These are phyloP conservation scores for Caenorhabditis sp. DNA, from an alignment of 2,888 invertebrate species.

Conservation along the genomic window DNA sequence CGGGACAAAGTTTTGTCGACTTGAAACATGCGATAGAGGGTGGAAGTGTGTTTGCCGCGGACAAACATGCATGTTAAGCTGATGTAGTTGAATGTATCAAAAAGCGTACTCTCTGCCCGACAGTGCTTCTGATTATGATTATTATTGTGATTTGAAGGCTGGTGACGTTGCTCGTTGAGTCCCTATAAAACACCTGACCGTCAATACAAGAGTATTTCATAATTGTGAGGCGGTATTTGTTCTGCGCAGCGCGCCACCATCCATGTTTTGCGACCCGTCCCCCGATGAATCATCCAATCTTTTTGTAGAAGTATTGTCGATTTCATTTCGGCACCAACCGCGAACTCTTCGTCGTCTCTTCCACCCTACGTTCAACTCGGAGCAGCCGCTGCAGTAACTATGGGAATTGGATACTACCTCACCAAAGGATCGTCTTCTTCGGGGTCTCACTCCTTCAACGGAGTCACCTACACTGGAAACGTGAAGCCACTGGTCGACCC, in stretches of 20 bases:
- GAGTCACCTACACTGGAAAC: slow-evolving; percentile 66
- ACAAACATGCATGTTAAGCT: slow-evolving; percentile 11
- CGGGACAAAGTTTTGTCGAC: slow-evolving; percentile 7
- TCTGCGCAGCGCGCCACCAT: slow-evolving; percentile 19
- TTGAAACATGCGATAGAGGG: slow-evolving; percentile 20
- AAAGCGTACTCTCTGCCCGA: neutral
- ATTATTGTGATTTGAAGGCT: neutral
- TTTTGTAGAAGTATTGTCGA: slow-evolving; percentile 64
- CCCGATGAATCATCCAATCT: neutral
- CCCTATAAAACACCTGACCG: neutral
- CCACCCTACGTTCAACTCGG: slow-evolving; percentile 65
- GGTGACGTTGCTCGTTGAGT: slow-evolving; percentile 7
- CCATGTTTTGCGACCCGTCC: slow-evolving; percentile 11
- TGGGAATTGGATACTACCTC: slow-evolving; percentile 75
- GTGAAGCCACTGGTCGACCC: slow-evolving; percentile 71
- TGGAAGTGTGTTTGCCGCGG: slow-evolving; percentile 10
- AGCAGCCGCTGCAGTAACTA: slow-evolving; percentile 73
- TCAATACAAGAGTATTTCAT: slow-evolving; percentile 28
- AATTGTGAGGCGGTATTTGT: slow-evolving; percentile 37
- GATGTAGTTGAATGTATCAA: slow-evolving; percentile 10
- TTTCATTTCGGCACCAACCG: slow-evolving; percentile 56
- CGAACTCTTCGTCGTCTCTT: slow-evolving; percentile 34
- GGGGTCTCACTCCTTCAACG: slow-evolving; percentile 48
- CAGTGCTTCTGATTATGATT: slow-evolving; percentile 14
- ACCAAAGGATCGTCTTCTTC: slow-evolving; percentile 47